These are phyloP conservation scores for Ochlodes sylvanus DNA, from an alignment of 2,888 invertebrate genomes.

Conservation along the genomic window DNA sequence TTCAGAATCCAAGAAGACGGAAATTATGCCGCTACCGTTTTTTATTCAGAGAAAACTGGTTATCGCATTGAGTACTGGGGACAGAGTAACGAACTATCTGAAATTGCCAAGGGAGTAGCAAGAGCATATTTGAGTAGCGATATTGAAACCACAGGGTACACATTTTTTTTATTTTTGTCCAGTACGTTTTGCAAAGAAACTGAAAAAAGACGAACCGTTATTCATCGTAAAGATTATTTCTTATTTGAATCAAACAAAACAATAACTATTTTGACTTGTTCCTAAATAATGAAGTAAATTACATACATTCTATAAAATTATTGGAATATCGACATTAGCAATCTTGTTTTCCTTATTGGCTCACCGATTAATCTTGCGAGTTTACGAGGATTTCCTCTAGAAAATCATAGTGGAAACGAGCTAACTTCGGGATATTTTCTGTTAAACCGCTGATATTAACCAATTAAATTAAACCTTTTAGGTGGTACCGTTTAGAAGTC, in stretches of 20 bases:
- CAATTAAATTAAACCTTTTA: constrained; percentile 59
- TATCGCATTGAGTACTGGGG: constrained; percentile 92
- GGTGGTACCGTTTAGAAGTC: constrained; percentile 93
- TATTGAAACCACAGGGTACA: constrained; percentile 89
- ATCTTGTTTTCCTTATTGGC: no score
- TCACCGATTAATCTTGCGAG: neutral
- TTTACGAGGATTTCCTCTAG: neutral
- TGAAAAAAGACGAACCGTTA: no score
- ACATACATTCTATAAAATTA: no score
- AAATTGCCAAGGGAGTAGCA: constrained; percentile 88
- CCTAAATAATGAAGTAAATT: no score
- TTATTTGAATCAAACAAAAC: no score
- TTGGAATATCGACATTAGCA: no score
- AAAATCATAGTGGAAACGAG: neutral
- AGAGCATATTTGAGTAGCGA: constrained; percentile 91
- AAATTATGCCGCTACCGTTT: constrained; percentile 89
- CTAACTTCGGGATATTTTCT: neutral
- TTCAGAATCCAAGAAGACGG: constrained; percentile 88
- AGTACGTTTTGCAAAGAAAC: no score
- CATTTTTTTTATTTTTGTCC: no score
- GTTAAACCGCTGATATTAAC: constrained; percentile 1
- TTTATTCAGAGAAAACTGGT: constrained; percentile 88
- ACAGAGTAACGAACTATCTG: constrained; percentile 88
- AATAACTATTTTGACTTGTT: no score
- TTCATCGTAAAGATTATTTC: no score